Percentiles rank a stretch among this genome's conserved stretches.
Conservation (phyloP, 1,140 invertebrate genomes). For the Sycophila sp. region DNA sequence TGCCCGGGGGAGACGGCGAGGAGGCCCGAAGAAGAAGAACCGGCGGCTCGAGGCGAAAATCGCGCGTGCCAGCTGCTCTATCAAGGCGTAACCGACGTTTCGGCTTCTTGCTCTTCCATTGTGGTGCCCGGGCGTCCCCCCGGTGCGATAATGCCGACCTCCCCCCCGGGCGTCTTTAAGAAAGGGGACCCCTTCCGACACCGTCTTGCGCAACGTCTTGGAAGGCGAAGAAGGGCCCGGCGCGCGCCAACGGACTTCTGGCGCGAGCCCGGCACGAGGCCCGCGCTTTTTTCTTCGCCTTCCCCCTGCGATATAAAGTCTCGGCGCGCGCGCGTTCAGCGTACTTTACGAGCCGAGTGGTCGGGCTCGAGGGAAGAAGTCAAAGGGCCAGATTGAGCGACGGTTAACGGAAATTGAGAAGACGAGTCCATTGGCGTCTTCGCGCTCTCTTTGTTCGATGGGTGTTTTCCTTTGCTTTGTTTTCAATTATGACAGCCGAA, state of each 20-base stretch:
- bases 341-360: background rate
- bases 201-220: conserved; percentile 32
- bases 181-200: conserved; percentile 24
- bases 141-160: background rate
- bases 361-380: background rate
- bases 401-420: background rate
- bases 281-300: background rate
- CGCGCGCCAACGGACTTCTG: conserved; percentile 31
- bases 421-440: background rate
- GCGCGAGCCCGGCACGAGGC: background rate
- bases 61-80: conserved; percentile 65
- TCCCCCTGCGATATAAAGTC: background rate
- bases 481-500: no score
- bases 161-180: no score
- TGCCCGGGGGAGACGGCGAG: background rate
- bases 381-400: conserved; percentile 29
- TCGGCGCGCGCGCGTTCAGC: background rate
- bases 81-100: conserved; percentile 66
- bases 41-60: conserved; percentile 38
- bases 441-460: no score
- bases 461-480: no score
- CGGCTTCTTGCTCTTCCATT: conserved; percentile 63
- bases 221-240: conserved; percentile 48
- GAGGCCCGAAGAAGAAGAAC: conserved; percentile 29
- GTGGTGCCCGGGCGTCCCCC: conserved; percentile 39